A percentile compares a stretch with the other conserved stretches of the same genome.
These are phyloP conservation scores for Drosophila anomelani DNA, from an alignment of 2,888 invertebrate species.

Conservation along the genomic window DNA sequence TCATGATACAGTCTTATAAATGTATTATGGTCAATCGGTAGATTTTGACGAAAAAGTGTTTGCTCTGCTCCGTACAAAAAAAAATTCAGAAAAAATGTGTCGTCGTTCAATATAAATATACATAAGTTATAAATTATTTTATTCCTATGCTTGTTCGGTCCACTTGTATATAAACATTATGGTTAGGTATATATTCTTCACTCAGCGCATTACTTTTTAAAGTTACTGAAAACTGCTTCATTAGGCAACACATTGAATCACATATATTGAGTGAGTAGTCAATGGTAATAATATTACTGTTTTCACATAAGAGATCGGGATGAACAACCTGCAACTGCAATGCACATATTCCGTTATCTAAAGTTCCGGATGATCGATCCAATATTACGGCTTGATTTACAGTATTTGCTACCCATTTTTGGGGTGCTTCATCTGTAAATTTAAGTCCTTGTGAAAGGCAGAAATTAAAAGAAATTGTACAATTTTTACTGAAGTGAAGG, in stretches of 20 bases:
- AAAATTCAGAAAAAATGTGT: too few species aligned
- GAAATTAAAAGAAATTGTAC: conserved; percentile 81
- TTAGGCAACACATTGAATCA: conserved; percentile 76
- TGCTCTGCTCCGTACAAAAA: too few species aligned
- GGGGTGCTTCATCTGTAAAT: conserved; percentile 86
- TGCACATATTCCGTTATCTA: conserved; percentile 61
- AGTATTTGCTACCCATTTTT: conserved; percentile 85
- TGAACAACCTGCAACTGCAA: conserved; percentile 38
- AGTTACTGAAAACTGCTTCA: conserved; percentile 68
- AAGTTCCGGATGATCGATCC: conserved; percentile 48
- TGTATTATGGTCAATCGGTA: too few species aligned
- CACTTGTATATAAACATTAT: conserved; percentile 24
- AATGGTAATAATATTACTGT: conserved; percentile 31
- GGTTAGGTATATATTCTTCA: conserved; percentile 2
- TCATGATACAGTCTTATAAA: too few species aligned
- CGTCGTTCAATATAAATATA: too few species aligned
- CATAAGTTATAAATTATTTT: not conserved
- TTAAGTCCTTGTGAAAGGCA: conserved; percentile 85
- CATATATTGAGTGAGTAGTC: conserved; percentile 74
- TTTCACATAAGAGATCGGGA: not conserved
- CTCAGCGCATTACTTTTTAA: conserved; percentile 43
- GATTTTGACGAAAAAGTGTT: too few species aligned
- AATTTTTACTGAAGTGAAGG: conserved; percentile 48
- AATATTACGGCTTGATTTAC: conserved; percentile 55
- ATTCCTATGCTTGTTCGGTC: conserved; percentile 9